Conservation (phyloP, 2,113 vertebrate species). For the Sterna hirundo region DNA sequence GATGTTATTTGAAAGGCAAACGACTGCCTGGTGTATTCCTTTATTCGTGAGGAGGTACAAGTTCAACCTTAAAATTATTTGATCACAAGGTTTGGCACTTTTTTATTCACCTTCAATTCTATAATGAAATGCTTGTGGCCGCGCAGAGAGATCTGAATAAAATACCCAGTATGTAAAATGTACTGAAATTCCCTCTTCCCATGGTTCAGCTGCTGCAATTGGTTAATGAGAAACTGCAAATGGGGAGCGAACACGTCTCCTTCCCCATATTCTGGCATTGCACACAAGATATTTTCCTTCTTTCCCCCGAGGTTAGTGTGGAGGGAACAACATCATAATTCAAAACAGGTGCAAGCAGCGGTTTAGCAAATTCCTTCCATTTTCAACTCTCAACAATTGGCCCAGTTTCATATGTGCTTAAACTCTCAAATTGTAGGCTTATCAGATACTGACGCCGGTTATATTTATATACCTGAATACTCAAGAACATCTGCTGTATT, state of each 20-base stretch:
- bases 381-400: constrained; percentile 33
- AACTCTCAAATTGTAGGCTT: constrained; percentile 46
- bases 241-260: neutral
- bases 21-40: neutral
- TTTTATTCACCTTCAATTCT: neutral
- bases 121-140: neutral
- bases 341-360: constrained; percentile 24
- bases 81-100: neutral
- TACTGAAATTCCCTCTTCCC: neutral
- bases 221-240: neutral
- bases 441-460: constrained; percentile 15
- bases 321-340: constrained; percentile 21
- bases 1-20: neutral
- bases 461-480: constrained; percentile 68
- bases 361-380: constrained; percentile 31
- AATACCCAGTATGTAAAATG: neutral
- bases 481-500: constrained; percentile 62
- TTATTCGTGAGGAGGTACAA: neutral
- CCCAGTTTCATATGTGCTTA: neutral
- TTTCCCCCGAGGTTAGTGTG: neutral
- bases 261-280: neutral
- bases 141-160: neutral
- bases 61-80: neutral
- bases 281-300: neutral
- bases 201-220: neutral